Evolutionary conservation across 1,140 invertebrate genomes (phyloP).

Genomic region (Nixonia krombeini): DNA sequence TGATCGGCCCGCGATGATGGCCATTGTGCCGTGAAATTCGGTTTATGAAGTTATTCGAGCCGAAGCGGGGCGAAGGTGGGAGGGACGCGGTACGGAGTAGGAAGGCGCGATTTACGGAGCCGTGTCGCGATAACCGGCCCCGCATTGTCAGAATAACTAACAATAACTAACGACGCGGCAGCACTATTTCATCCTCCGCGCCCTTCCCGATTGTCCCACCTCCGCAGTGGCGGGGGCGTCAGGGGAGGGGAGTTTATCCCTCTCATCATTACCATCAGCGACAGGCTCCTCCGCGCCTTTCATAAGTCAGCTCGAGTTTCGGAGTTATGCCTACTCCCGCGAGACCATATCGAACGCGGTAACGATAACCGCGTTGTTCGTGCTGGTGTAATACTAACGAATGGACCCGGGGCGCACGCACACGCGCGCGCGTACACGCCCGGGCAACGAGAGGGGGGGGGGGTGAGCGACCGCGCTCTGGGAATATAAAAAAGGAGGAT

Average conservation of each 20-base stretch:
- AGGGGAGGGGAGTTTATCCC: constrained; percentile 18
- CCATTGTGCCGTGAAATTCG: too few species aligned
- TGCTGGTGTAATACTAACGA: constrained; percentile 4
- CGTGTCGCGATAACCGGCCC: constrained; percentile 42
- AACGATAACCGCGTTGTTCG: constrained; percentile 4
- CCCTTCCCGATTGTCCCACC: constrained; percentile 13
- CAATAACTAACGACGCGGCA: constrained; percentile 39
- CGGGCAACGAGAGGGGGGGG: not conserved
- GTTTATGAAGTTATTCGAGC: too few species aligned
- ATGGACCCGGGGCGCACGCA: constrained; percentile 5
- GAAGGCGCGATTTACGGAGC: constrained; percentile 36
- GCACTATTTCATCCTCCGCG: constrained; percentile 35
- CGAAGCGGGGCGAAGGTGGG: too few species aligned
- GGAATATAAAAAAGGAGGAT: constrained; percentile 12
- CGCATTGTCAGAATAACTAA: constrained; percentile 12
- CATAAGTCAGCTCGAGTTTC: constrained; percentile 5
- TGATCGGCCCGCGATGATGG: too few species aligned
- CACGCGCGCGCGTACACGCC: constrained; percentile 7
- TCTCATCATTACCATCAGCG: constrained; percentile 7
- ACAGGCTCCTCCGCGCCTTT: not conserved
- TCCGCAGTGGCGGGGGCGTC: constrained; percentile 16
- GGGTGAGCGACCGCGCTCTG: constrained; percentile 2
- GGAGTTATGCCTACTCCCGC: too few species aligned
- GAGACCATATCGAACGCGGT: not conserved
- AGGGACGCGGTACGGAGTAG: too few species aligned